Base-by-base conservation (phyloP, 2,113 vertebrate genomes). In the Tautogolabrus adspersus region DNA sequence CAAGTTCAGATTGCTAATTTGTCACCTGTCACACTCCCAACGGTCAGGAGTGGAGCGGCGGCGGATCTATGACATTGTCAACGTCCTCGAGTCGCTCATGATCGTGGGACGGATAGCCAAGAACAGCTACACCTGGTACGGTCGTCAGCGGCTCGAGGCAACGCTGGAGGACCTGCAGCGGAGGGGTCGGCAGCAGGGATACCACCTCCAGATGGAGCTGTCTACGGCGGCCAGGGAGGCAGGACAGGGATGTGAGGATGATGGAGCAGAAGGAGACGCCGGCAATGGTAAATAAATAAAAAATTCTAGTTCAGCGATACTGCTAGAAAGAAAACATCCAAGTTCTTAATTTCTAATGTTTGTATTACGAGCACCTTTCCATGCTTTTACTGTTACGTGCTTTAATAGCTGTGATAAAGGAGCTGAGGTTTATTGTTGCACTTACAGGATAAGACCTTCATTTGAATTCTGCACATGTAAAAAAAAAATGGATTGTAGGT, bases 31-130 rank as follows among this genome's bases (percentile, higher is more conserved):
- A 0, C 26, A 10, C 7, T 38, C 9, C 8, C 34, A 44, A 2
- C 16, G 10, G 1, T 62, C 88, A 99, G 97, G 97, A 10, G 97
- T 98, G 72, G 97, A 97, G 71, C 94, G 97, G 10, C 95, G 97
- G 46, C 95, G 97, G 0, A 99, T 99, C 91, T 99, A 99, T 0
- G 97, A 99, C 89, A 98, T 99, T 1, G 95, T 99, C 54, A 99
- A 98, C 0, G 96, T 99, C 66, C 89, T 99, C 83, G 97, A 99
- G 90, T 98, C 97, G 0, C 74, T 99, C 77, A 94, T 94, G 10
- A 94, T 99, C 44, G 96, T 98, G 67, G 96, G 96, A 46, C 95
- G 97, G 2, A 95, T 97, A 44, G 97, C 97, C 60, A 99, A 99
- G 93, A 99, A 99, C 92, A 96, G 96, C 62, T 99, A 98, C 81